Conservation (phyloP, 2,797 vertebrate genomes). For the Acridotheres tristis region DNA sequence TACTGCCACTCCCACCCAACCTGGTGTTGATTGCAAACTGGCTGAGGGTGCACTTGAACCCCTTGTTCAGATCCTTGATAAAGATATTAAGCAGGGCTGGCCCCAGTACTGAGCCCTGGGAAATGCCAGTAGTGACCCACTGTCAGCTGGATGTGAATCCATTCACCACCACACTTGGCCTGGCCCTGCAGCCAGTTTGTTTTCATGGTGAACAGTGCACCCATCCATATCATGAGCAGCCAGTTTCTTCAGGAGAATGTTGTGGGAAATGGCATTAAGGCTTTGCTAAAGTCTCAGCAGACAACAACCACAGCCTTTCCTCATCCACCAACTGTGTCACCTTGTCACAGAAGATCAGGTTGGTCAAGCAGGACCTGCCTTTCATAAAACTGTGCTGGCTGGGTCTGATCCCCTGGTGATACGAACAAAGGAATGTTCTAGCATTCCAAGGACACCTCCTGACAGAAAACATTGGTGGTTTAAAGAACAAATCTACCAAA, state of each 20-base stretch:
- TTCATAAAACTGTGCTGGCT: not conserved
- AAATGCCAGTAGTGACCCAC: accelerated
- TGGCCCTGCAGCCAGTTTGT: not conserved
- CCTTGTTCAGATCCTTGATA: not conserved
- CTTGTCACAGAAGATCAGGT: not conserved
- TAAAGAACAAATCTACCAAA: not conserved
- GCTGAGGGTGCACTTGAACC: not conserved
- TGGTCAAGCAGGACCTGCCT: not conserved
- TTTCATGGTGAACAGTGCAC: not conserved
- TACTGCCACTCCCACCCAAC: not conserved
- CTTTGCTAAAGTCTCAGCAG: not conserved
- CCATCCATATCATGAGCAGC: not conserved
- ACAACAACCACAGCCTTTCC: not conserved
- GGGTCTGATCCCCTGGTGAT: not conserved
- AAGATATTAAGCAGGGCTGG: not conserved
- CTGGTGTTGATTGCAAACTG: not conserved
- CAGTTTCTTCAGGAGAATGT: not conserved
- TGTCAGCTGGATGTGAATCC: not conserved
- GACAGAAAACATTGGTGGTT: not conserved
- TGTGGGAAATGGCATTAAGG: not conserved
- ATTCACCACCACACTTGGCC: not conserved
- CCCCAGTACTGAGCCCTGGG: not conserved
- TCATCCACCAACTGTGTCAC: not conserved
- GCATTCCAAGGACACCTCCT: not conserved
- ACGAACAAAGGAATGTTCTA: not conserved